Percentiles rank a stretch among this genome's conserved stretches.
Evolutionary conservation across 2,797 vertebrate genomes (phyloP).

Genomic region (Acanthurus tractus): DNA sequence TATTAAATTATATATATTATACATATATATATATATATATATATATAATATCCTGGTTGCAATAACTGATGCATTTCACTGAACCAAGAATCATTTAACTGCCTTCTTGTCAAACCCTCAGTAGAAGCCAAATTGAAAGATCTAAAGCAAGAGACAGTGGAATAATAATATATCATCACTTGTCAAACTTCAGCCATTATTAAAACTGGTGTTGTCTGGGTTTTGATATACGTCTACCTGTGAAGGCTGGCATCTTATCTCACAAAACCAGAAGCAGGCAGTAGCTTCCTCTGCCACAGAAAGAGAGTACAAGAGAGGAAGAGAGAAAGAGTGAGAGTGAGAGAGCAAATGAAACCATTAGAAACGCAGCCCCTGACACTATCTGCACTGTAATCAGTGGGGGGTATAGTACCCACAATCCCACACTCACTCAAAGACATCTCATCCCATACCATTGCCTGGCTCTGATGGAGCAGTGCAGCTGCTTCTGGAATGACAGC

Average conservation of each 20-base stretch:
- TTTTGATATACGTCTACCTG: slow-evolving; percentile 58
- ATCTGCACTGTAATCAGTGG: slow-evolving; percentile 63
- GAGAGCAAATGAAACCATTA: slow-evolving; percentile 54
- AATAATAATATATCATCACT: slow-evolving; percentile 51
- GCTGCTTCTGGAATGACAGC: slow-evolving; percentile 57
- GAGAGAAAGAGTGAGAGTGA: slow-evolving; percentile 9
- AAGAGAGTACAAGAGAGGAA: slow-evolving; percentile 32
- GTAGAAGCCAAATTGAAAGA: slow-evolving; percentile 1
- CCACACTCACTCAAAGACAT: slow-evolving; percentile 39
- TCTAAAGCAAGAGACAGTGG: slow-evolving; percentile 32
- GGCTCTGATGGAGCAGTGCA: slow-evolving; percentile 34
- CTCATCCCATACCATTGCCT: slow-evolving; percentile 39
- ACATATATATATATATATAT: too few relatives aligned
- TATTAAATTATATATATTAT: too few relatives aligned
- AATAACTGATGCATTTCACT: neutral
- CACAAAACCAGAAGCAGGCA: slow-evolving; percentile 53
- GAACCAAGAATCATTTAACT: neutral
- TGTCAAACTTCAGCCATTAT: slow-evolving; percentile 38
- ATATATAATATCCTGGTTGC: neutral
- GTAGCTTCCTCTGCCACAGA: slow-evolving; percentile 29
- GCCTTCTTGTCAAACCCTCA: slow-evolving; percentile 12
- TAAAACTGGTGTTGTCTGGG: slow-evolving; percentile 36
- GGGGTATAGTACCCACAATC: slow-evolving; percentile 53
- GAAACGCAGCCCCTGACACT: slow-evolving; percentile 46
- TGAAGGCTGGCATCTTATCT: slow-evolving; percentile 69